A percentile compares a stretch with the other conserved stretches of the same genome.
Conservation (phyloP, 1,140 invertebrate species). For the Drosophila nigromelanica region DNA sequence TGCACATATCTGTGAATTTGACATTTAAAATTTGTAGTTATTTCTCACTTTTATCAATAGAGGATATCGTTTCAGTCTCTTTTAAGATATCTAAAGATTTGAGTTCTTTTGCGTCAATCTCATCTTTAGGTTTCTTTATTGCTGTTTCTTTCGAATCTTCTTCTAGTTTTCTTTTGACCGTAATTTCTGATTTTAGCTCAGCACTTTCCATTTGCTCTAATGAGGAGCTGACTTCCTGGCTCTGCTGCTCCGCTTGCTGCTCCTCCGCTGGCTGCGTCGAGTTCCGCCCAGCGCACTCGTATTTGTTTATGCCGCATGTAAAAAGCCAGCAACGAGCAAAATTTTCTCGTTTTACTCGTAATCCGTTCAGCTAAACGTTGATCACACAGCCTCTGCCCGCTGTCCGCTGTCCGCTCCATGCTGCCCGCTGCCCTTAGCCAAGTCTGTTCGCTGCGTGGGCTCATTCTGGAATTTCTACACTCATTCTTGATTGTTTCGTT, state of each 20-base stretch:
- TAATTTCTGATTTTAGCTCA: slow-evolving; percentile 28
- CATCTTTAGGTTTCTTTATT: slow-evolving; percentile 33
- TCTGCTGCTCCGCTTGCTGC: neutral
- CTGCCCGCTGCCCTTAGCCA: neutral
- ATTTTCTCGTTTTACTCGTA: slow-evolving; percentile 49
- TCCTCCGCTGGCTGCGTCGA: neutral
- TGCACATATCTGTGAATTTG: slow-evolving; percentile 10
- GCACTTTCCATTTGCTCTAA: neutral
- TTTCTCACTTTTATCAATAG: slow-evolving; percentile 9
- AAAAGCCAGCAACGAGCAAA: slow-evolving; percentile 33
- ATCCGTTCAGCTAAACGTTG: slow-evolving; percentile 65
- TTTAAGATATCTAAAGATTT: slow-evolving; percentile 22
- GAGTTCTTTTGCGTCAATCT: slow-evolving; percentile 14
- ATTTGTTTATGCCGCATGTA: slow-evolving; percentile 70
- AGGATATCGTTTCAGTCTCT: slow-evolving; percentile 21
- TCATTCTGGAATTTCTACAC: slow-evolving; percentile 82
- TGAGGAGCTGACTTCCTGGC: neutral
- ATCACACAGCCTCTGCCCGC: slow-evolving; percentile 38
- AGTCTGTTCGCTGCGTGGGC: slow-evolving; percentile 66
- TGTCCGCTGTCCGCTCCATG: neutral
- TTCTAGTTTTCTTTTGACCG: slow-evolving; percentile 24
- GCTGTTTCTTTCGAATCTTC: slow-evolving; percentile 29
- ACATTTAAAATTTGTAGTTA: slow-evolving; percentile 2
- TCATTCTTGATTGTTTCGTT: slow-evolving; percentile 82
- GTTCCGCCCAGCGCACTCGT: slow-evolving; percentile 18